Percentiles rank a stretch among this genome's conserved stretches.
Evolutionary conservation across 2,888 invertebrate species (phyloP).

Genomic region (Sarcophaga rosellei): DNA sequence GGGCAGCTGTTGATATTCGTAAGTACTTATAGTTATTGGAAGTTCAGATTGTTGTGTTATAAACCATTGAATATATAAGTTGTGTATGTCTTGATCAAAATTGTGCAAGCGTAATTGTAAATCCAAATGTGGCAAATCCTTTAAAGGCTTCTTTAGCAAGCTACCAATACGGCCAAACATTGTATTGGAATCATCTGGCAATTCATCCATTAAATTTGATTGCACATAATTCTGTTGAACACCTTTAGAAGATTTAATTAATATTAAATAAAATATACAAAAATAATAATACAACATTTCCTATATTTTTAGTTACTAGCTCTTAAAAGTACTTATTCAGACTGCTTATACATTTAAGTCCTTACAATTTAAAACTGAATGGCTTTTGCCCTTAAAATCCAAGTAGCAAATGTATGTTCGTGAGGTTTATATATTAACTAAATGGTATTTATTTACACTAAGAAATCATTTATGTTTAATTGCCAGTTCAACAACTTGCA

Average conservation of each 20-base stretch:
- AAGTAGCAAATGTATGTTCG: no score
- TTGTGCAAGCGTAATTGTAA: conserved; percentile 69
- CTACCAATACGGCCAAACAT: conserved; percentile 17
- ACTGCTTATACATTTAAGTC: no score
- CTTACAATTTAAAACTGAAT: no score
- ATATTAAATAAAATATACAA: neutral
- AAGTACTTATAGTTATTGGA: conserved; percentile 61
- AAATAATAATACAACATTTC: no score
- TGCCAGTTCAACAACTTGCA: no score
- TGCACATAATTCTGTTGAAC: neutral
- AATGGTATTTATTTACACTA: no score
- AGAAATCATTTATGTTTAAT: no score
- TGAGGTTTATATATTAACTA: no score
- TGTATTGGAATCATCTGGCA: neutral
- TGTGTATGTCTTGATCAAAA: conserved; percentile 69
- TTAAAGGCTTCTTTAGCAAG: conserved; percentile 55
- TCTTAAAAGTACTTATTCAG: no score
- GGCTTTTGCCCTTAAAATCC: no score
- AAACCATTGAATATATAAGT: conserved; percentile 72
- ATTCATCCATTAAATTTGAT: no score
- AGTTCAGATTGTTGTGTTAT: conserved; percentile 54
- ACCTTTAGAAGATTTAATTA: neutral
- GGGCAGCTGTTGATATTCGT: conserved; percentile 13
- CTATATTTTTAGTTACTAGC: no score
- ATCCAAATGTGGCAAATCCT: conserved; percentile 65